These are phyloP conservation scores for Zosterops pallidus DNA, from an alignment of 2,113 vertebrate species.

Conservation along the genomic window DNA sequence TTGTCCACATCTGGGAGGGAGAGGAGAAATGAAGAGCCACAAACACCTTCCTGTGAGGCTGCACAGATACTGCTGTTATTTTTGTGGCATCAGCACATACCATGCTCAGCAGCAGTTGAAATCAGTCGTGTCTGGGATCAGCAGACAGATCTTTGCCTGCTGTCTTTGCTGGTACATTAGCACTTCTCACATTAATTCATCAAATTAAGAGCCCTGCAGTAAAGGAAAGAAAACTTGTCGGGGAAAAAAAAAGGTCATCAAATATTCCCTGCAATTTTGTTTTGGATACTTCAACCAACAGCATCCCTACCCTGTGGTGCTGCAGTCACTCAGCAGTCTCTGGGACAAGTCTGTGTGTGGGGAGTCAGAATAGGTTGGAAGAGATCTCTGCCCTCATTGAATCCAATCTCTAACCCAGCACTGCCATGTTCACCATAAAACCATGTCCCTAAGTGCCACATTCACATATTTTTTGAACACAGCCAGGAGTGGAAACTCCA, in stretches of 20 bases:
- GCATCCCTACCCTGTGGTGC: neutral
- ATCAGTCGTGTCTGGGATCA: neutral
- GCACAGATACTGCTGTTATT: neutral
- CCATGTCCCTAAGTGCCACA: neutral
- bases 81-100: neutral
- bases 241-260: neutral
- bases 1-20: neutral
- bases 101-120: neutral
- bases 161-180: constrained; percentile 7
- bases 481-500: neutral
- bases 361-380: neutral
- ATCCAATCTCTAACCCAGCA: neutral
- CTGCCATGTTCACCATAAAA: neutral
- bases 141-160: constrained; percentile 9
- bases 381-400: neutral
- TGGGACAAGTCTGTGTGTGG: neutral
- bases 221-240: neutral
- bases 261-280: neutral
- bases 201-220: constrained; percentile 17
- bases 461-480: neutral
- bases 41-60: neutral
- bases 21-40: neutral
- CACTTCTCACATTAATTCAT: constrained; percentile 19
- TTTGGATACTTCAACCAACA: neutral
- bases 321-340: neutral